Evolutionary conservation across 30 jellyfish, hydroid and myxozoan species (phyloP).

Genomic region (Catostylus mosaicus): DNA sequence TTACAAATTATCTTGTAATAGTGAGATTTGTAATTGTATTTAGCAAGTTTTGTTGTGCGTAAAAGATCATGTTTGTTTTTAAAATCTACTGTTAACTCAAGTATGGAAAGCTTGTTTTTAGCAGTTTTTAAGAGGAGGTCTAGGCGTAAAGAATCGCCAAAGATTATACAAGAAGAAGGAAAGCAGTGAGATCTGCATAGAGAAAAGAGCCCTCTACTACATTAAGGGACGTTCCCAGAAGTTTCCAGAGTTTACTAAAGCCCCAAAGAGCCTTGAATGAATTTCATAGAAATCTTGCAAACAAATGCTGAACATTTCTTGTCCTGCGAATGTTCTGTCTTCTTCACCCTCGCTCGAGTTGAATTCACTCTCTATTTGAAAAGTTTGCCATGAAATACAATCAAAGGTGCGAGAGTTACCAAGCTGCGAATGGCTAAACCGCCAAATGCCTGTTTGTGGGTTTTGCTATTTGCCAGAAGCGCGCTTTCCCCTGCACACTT

Average conservation of each 20-base stretch:
- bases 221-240: not conserved
- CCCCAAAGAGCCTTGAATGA: not conserved
- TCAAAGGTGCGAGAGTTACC: too few relatives aligned
- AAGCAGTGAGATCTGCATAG: slow-evolving; percentile 9
- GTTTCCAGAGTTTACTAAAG: not conserved
- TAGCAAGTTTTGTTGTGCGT: too few relatives aligned
- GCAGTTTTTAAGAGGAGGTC: not conserved
- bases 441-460: not conserved
- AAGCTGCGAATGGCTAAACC: too few relatives aligned
- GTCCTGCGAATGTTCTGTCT: too few relatives aligned
- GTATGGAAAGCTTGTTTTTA: not conserved
- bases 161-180: not conserved
- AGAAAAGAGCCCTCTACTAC: not conserved
- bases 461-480: not conserved
- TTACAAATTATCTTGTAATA: too few relatives aligned
- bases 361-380: too few relatives aligned
- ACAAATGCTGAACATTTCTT: not conserved
- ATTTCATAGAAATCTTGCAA: not conserved
- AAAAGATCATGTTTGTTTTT: too few relatives aligned
- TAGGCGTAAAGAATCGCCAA: slow-evolving; percentile 4
- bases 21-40: too few relatives aligned
- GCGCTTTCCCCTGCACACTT: not conserved
- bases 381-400: too few relatives aligned
- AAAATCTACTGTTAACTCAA: slow-evolving; percentile 7
- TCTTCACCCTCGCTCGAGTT: too few relatives aligned